Base-by-base conservation (phyloP, 2,113 vertebrate genomes). In the Ia io region DNA sequence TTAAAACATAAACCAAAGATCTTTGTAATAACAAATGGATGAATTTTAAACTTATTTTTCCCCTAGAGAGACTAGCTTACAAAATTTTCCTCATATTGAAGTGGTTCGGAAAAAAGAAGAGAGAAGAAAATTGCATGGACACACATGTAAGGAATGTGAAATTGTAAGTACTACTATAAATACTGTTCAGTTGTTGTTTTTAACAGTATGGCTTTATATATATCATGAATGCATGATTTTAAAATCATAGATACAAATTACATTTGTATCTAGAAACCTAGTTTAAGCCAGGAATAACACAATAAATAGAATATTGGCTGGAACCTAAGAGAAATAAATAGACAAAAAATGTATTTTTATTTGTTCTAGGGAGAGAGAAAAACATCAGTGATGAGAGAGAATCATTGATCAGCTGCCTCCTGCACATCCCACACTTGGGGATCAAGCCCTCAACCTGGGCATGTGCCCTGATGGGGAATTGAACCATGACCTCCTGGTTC, bases 81-180 rank as follows among this genome's bases (percentile, higher is more conserved):
- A 98, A 97, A 98, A 98, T 97, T 99, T 99, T 97, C 99, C 99
- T 97, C 99, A 99, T 47, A 98, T 99, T 98, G 99, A 99, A 67
- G 99, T 99, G n/a, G 94, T 99, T 96, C 98, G 99, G 53, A 99
- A 99, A 96, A 99, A 99, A 97, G 99, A 99, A n/a, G 99, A 99
- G 94, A 98, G 99, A 96, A 99, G 98, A 92, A 99, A 99, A 96
- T 98, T 99, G 95, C 98, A 98, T 93, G 99, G 99, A 65, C 98
- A 99, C 25, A 99, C 99, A 23, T 99, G 99, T 98, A 99, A 99
- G 95, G 99, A 99, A 97, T 99, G 99, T 98, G 99, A 99, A 97
- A 97, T 99, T 70, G 99, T 99, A 97, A 99, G 99, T 99, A 97
- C 22, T 70, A 32, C 61, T 78, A 44, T 94, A 82, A 80, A 77